phyloP scores from a whole-genome alignment of 2,113 vertebrate genomes.

The Alexandromys fortis region DNA sequence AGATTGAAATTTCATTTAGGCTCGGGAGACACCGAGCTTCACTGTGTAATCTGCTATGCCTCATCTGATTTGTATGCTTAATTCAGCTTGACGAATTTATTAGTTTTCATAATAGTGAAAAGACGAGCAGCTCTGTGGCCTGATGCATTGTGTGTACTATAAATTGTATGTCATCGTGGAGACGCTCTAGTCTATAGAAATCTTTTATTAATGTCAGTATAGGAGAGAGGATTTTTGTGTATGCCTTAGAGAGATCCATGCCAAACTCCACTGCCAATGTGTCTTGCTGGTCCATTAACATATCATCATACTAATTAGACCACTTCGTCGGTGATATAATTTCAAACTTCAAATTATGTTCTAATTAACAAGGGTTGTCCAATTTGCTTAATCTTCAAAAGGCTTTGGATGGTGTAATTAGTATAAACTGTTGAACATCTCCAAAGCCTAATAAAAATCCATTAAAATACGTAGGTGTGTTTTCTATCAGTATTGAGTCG shows the following conservation, averaged over 20 bases:
- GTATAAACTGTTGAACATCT: conserved; percentile 87
- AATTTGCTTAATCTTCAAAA: conserved; percentile 92
- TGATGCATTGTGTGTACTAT: conserved; percentile 89
- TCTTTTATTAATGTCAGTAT: conserved; percentile 91
- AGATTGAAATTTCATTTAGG: conserved; percentile 95
- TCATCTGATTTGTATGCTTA: conserved; percentile 92
- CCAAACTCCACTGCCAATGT: conserved; percentile 85
- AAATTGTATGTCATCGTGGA: conserved; percentile 90
- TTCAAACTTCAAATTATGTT: conserved; percentile 94
- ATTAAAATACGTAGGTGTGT: conserved; percentile 66
- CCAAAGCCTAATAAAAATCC: conserved; percentile 82
- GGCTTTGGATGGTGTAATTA: conserved; percentile 89
- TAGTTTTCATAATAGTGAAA: conserved; percentile 90
- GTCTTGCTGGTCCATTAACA: conserved; percentile 92
- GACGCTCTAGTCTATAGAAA: conserved; percentile 89
- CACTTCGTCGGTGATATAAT: conserved; percentile 92
- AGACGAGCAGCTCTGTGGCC: conserved; percentile 86
- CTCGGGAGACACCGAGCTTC: conserved; percentile 90
- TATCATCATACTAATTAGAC: conserved; percentile 93
- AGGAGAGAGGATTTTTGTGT: conserved; percentile 86
- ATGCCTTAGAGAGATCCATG: conserved; percentile 88
- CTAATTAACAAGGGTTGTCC: conserved; percentile 95
- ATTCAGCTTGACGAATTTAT: conserved; percentile 93
- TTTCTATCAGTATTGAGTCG: conserved; percentile 36
- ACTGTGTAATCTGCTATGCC: conserved; percentile 90